Evolutionary conservation across 2,113 vertebrate genomes (phyloP).

Genomic region (Plecotus auritus): DNA sequence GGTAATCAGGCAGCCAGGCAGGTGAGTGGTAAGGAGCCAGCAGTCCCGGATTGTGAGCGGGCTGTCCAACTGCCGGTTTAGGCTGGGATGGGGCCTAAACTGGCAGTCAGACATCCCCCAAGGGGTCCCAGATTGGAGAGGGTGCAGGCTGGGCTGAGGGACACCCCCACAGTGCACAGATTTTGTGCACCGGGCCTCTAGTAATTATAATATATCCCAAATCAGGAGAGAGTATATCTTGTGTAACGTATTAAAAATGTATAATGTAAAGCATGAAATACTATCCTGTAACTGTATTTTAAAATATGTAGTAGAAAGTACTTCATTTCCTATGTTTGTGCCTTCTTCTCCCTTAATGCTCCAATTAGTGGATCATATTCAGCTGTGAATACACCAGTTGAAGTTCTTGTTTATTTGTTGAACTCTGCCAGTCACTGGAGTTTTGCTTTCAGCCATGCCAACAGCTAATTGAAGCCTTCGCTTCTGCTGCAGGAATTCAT

Average conservation of each 20-base stretch:
- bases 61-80: no score
- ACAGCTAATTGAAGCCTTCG: slow-evolving; percentile 60
- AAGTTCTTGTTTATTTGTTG: background rate
- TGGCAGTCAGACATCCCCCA: no score
- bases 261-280: background rate
- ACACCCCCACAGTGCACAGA: no score
- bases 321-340: background rate
- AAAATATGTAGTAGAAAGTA: background rate
- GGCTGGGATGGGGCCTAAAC: no score
- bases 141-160: no score
- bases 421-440: background rate
- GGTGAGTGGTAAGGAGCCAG: no score
- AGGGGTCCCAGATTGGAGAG: no score
- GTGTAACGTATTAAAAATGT: background rate
- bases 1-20: no score
- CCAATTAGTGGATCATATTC: background rate
- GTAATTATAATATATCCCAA: background rate
- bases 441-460: slow-evolving; percentile 51
- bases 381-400: background rate
- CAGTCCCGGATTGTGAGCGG: no score
- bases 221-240: background rate
- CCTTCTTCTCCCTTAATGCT: background rate
- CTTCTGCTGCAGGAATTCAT: slow-evolving; percentile 90
- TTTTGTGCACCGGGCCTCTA: no score
- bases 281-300: background rate